Evolutionary conservation across 1,140 invertebrate species (phyloP).

Genomic region (Drosophila cardini): DNA sequence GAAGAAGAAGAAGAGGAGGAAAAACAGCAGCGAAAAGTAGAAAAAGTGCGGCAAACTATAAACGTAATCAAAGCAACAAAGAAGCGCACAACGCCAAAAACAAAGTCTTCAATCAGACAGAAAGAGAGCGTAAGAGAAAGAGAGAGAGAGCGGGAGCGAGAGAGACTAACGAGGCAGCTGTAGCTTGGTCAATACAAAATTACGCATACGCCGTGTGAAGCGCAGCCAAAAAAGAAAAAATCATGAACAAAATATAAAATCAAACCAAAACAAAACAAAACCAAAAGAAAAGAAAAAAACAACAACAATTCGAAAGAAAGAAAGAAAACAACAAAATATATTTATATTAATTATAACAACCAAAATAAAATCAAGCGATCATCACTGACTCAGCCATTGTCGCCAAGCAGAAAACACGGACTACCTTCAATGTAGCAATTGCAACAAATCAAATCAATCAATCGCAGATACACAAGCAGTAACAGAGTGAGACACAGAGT

Average conservation of each 20-base stretch:
- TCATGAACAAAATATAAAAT: slow-evolving; percentile 39
- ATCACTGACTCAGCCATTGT: slow-evolving; percentile 20
- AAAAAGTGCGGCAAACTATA: slow-evolving; percentile 46
- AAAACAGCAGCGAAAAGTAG: not conserved
- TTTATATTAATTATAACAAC: slow-evolving; percentile 35
- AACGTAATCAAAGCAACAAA: slow-evolving; percentile 73
- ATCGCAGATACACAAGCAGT: not conserved
- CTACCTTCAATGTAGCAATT: too few relatives aligned
- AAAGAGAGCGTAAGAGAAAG: not conserved
- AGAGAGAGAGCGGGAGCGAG: slow-evolving; percentile 19
- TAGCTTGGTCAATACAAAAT: slow-evolving; percentile 62
- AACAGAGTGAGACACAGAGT: too few relatives aligned
- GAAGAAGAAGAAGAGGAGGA: not conserved
- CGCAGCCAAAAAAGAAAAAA: slow-evolving; percentile 37
- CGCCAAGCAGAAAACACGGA: too few relatives aligned
- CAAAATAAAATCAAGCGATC: slow-evolving; percentile 19
- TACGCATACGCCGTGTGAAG: slow-evolving; percentile 76
- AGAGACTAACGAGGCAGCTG: slow-evolving; percentile 23
- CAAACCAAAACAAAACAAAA: slow-evolving; percentile 25
- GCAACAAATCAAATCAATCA: not conserved
- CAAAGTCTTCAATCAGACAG: slow-evolving; percentile 56
- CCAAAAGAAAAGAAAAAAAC: not conserved
- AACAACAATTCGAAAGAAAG: slow-evolving; percentile 10
- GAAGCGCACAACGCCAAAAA: slow-evolving; percentile 52
- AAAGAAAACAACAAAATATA: slow-evolving; percentile 5